phyloP scores from a whole-genome alignment of 2,113 vertebrate genomes.

The Castor canadensis region DNA sequence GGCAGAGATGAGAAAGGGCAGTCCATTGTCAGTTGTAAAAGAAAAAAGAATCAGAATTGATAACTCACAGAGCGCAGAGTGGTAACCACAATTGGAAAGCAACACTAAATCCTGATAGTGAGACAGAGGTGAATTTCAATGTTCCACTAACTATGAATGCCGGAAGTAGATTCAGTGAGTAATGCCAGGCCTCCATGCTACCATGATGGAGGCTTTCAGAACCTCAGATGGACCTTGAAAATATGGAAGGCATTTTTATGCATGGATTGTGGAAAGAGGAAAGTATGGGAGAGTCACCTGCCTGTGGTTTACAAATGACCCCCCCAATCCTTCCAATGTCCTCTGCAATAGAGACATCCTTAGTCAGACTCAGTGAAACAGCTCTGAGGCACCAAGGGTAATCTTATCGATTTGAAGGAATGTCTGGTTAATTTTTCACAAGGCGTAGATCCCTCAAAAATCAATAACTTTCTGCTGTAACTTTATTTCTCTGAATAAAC shows the following conservation, averaged over 20 bases:
- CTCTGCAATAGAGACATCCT: conserved; percentile 30
- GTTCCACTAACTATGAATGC: background rate
- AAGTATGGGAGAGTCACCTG: background rate
- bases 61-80: background rate
- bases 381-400: conserved; percentile 80
- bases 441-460: conserved; percentile 85
- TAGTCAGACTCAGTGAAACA: conserved; percentile 67
- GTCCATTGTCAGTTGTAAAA: background rate
- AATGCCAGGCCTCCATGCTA: fast-evolving
- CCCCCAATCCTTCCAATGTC: background rate
- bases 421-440: conserved; percentile 91
- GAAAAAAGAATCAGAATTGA: background rate
- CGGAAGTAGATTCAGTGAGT: background rate
- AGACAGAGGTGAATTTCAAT: background rate
- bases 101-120: background rate
- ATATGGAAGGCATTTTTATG: background rate
- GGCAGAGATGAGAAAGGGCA: background rate
- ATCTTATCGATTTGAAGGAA: conserved; percentile 85
- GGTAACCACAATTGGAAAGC: background rate
- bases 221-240: background rate
- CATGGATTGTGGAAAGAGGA: background rate
- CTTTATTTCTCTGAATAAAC: conserved; percentile 88
- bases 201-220: background rate
- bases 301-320: conserved; percentile 17
- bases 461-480: conserved; percentile 88